A percentile compares a stretch with the other conserved stretches of the same genome.
These are phyloP conservation scores for Pagetopsis macropterus DNA, from an alignment of 2,797 vertebrate species.

Conservation along the genomic window DNA sequence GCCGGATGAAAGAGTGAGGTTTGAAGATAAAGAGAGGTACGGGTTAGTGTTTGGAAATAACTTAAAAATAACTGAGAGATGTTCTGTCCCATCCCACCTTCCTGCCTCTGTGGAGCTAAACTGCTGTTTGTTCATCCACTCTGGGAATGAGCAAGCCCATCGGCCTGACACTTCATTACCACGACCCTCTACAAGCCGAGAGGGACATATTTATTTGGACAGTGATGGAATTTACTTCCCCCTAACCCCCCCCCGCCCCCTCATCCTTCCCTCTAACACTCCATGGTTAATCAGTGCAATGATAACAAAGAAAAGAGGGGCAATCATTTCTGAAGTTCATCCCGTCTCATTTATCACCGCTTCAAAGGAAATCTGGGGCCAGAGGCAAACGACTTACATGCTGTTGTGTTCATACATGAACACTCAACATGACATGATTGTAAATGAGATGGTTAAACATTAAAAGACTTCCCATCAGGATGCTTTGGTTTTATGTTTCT, in stretches of 20 bases:
- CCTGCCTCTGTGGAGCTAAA: slow-evolving; percentile 5
- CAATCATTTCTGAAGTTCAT: slow-evolving; percentile 25
- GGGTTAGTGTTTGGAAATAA: slow-evolving; percentile 13
- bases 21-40: slow-evolving; percentile 1
- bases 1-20: slow-evolving; percentile 13
- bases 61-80: slow-evolving; percentile 27
- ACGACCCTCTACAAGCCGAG: slow-evolving; percentile 4
- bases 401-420: slow-evolving; percentile 12
- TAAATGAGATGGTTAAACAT: neutral
- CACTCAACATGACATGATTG: slow-evolving; percentile 3
- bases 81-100: neutral
- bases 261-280: slow-evolving; percentile 4
- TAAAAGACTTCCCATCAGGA: neutral
- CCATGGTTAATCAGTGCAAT: slow-evolving; percentile 45
- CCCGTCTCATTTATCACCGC: slow-evolving; percentile 9
- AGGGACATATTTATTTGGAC: slow-evolving; percentile 52
- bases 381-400: slow-evolving; percentile 12
- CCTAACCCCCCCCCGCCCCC: neutral
- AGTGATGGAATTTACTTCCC: slow-evolving; percentile 45
- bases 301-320: slow-evolving; percentile 21
- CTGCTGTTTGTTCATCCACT: slow-evolving; percentile 16
- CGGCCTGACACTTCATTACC: slow-evolving; percentile 40
- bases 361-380: slow-evolving; percentile 25
- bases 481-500: neutral
- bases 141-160: slow-evolving; percentile 21